Evolutionary conservation across 2,113 vertebrate species (phyloP).

Genomic region (Anoplopoma fimbria): DNA sequence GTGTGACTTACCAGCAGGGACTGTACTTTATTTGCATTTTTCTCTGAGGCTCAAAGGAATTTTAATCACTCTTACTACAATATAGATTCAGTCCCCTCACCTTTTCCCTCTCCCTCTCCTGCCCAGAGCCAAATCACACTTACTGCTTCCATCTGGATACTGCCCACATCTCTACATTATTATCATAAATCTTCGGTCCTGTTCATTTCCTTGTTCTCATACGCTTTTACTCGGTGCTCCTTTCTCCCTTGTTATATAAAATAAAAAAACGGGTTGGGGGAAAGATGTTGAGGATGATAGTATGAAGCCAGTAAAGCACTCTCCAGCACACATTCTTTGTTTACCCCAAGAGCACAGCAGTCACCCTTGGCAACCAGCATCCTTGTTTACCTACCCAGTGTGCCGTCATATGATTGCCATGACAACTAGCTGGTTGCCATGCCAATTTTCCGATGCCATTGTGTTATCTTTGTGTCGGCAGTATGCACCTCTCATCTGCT

Average conservation of each 20-base stretch:
- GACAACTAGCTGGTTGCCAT: constrained; percentile 86
- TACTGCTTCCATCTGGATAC: constrained; percentile 17
- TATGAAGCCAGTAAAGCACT: constrained; percentile 34
- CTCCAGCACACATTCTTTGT: constrained; percentile 68
- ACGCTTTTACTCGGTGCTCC: constrained; percentile 13
- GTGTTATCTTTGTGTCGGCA: constrained; percentile 66
- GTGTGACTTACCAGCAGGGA: constrained; percentile 42
- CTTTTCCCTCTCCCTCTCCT: constrained; percentile 23
- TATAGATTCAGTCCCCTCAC: constrained; percentile 54
- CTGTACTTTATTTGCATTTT: constrained; percentile 74
- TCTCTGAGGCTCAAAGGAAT: constrained; percentile 63
- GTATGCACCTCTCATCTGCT: constrained; percentile 64
- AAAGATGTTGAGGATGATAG: not conserved
- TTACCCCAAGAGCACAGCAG: constrained; percentile 79
- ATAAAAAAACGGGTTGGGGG: not conserved
- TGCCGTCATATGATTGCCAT: constrained; percentile 87
- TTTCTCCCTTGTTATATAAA: not conserved
- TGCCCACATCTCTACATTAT: constrained; percentile 22
- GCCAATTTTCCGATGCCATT: constrained; percentile 79
- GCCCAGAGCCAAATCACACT: constrained; percentile 30
- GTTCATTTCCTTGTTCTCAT: constrained; percentile 26
- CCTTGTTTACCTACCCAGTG: constrained; percentile 88
- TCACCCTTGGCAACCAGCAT: constrained; percentile 81
- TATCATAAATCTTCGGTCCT: constrained; percentile 25
- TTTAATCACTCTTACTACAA: constrained; percentile 60